These are phyloP conservation scores for Peromyscus maniculatus DNA, from an alignment of 2,113 vertebrate species.

Conservation along the genomic window DNA sequence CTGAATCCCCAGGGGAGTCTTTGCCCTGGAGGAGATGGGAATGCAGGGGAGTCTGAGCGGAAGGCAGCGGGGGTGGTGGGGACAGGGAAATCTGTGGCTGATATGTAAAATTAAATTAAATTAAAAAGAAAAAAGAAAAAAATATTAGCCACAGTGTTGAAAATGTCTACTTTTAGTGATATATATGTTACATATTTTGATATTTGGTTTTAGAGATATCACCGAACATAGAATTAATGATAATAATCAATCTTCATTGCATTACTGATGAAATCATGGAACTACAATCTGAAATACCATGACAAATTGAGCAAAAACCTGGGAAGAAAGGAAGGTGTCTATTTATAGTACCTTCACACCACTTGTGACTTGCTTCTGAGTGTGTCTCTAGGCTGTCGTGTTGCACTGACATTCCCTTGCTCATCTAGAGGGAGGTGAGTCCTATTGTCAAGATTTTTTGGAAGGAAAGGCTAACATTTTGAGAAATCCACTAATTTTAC, in stretches of 20 bases:
- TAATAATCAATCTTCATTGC: not conserved
- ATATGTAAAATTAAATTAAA: too few species aligned
- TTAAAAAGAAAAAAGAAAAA: too few species aligned
- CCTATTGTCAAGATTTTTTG: not conserved
- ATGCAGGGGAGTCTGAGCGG: too few species aligned
- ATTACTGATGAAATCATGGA: not conserved
- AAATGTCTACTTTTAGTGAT: not conserved
- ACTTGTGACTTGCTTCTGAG: not conserved
- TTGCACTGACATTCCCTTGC: not conserved
- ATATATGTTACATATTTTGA: not conserved
- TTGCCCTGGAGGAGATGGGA: too few species aligned
- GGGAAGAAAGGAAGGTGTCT: not conserved
- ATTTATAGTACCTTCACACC: not conserved
- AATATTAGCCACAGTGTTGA: not conserved
- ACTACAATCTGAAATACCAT: not conserved
- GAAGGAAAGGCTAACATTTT: not conserved
- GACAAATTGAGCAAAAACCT: not conserved
- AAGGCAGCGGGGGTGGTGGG: too few species aligned
- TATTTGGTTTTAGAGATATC: not conserved
- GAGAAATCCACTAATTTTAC: not conserved
- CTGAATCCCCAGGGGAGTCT: too few species aligned
- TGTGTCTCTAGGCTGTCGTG: not conserved
- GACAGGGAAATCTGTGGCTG: too few species aligned
- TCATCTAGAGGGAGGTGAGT: not conserved
- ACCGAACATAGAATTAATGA: not conserved